phyloP scores from a whole-genome alignment of 2,113 vertebrate species.

The Uria lomvia region DNA sequence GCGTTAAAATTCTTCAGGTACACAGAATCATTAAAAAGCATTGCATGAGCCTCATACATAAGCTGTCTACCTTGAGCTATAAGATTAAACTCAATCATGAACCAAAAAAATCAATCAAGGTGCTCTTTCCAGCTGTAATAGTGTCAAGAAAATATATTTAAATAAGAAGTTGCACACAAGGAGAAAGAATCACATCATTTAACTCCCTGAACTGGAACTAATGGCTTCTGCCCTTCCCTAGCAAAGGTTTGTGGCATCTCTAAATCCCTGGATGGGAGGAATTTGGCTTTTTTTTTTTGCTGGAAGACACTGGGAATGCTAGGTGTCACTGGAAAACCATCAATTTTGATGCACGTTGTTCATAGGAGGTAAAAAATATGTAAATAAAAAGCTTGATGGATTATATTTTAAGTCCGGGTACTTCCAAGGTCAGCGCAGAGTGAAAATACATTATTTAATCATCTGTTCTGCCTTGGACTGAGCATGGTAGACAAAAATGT shows the following conservation, averaged over 20 bases:
- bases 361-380: background rate
- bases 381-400: background rate
- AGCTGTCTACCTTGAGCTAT: background rate
- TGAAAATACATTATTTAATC: background rate
- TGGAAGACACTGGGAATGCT: background rate
- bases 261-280: background rate
- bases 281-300: background rate
- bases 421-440: background rate
- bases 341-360: background rate
- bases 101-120: background rate
- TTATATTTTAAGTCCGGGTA: background rate
- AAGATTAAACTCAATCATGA: background rate
- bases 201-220: background rate
- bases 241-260: background rate
- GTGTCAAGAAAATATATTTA: background rate
- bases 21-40: background rate
- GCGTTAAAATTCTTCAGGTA: background rate
- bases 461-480: background rate
- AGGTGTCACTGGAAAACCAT: background rate
- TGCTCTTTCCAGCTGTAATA: background rate
- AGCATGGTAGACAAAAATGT: accelerated
- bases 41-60: background rate
- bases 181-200: background rate
- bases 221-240: background rate
- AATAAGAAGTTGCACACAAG: background rate